Evolutionary conservation across 2,888 invertebrate species (phyloP).

Genomic region (Actias luna): DNA sequence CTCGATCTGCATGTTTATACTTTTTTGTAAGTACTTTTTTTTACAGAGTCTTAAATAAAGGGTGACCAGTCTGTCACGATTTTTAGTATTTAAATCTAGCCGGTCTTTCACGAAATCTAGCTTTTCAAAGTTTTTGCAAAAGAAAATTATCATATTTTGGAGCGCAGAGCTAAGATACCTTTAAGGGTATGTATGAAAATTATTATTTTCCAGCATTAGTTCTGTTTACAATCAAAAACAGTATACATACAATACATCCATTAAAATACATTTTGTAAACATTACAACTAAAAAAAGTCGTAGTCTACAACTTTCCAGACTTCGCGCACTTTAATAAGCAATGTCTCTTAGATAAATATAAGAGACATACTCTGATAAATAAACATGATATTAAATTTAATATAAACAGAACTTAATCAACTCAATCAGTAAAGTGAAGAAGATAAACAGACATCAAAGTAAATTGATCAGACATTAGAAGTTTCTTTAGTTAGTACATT

Average conservation of each 20-base stretch:
- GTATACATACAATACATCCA: background rate
- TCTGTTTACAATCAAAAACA: background rate
- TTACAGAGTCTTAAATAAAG: too few species aligned
- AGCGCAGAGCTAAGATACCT: too few species aligned
- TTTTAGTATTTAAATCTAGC: too few species aligned
- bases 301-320: slow-evolving; percentile 1
- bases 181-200: too few species aligned
- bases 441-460: slow-evolving; percentile 70
- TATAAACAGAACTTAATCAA: slow-evolving; percentile 21
- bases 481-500: slow-evolving; percentile 20
- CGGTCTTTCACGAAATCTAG: too few species aligned
- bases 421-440: slow-evolving; percentile 29
- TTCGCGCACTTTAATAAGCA: background rate
- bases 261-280: background rate
- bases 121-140: too few species aligned
- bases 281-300: background rate
- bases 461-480: slow-evolving; percentile 40
- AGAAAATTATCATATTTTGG: too few species aligned
- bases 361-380: background rate
- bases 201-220: too few species aligned
- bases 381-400: slow-evolving; percentile 19
- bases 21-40: too few species aligned
- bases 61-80: too few species aligned
- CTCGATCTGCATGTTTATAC: too few species aligned
- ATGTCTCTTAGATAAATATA: background rate